Evolutionary conservation across 2,888 invertebrate genomes (phyloP), one percentile per base, ranked within the genome.

Genomic region (Trissoscelio sp.): DNA sequence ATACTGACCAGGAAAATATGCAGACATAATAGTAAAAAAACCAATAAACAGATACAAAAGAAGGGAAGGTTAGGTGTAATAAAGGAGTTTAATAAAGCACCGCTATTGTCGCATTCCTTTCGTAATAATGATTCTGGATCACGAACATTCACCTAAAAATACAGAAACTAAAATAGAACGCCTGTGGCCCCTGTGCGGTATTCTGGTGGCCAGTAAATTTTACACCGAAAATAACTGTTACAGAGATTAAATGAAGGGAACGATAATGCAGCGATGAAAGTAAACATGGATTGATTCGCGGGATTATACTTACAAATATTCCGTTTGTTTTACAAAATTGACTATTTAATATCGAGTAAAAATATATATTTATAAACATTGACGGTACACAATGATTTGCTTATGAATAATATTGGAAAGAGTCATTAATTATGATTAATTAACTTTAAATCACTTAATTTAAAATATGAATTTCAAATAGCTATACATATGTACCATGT

Each of bases 141-240:
- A 67, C 83, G 82, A 84, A 73, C 60, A 28, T 77, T 78, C 69
- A 48, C 83, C 86, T 87, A 87, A 86, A 88, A 88, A 88, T 88
- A 87, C 80, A 64, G 75, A 67, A 81, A 84, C 86, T 69, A 84
- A 83, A 87, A 88, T 88, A 88, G 84, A 82, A 74, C 58, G 70
- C 74, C 85, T 87, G 88, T 70, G 87, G 86, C 86, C 67, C 83
- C 81, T 79, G 82, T 87, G 88, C 83, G 88, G 87, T 83, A 87
- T 87, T 85, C 84, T 85, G 84, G 86, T 83, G 85, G 85, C 83
- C 83, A 84, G 84, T 83, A 82, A 86, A 86, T 84, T 85, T 87
- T 84, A 83, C 85, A 81, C 86, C 86, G 81, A 86, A 89, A 89
- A 88, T 89, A 89, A 85, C 88, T 85, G 51, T 72, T 67, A 79